phyloP scores from a whole-genome alignment of 2,888 invertebrate genomes.

The Steinernema carpocapsae region DNA sequence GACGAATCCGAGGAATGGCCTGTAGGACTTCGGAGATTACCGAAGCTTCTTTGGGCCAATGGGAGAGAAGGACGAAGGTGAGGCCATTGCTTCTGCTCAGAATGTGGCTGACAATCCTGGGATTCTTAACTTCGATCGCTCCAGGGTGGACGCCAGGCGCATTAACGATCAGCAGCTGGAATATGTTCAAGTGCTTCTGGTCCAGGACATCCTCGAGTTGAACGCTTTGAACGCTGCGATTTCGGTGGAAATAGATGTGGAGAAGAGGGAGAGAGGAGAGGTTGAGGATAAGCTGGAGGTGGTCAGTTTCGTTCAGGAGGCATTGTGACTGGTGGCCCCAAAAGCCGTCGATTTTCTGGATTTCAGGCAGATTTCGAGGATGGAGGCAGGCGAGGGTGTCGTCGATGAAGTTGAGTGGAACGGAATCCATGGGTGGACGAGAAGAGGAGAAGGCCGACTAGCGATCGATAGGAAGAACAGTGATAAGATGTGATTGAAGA shows the following conservation, averaged over 20 bases:
- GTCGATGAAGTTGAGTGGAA: conserved; percentile 11
- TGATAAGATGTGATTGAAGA: too few relatives aligned
- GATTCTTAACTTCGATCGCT: neutral
- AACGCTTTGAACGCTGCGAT: neutral
- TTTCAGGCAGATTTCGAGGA: neutral
- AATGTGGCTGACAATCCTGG: neutral
- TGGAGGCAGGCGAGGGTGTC: neutral
- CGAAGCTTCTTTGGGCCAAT: neutral
- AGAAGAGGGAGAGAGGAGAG: neutral
- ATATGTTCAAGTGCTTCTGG: neutral
- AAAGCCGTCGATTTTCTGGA: neutral
- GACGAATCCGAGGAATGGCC: neutral
- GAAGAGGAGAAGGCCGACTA: neutral
- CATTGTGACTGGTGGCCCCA: neutral
- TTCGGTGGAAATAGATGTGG: neutral
- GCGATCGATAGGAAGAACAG: neutral
- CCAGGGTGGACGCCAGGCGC: conserved; percentile 14
- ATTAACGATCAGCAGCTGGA: neutral
- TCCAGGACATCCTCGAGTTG: neutral
- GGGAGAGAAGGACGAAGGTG: neutral
- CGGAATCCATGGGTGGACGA: neutral
- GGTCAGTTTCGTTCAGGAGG: neutral
- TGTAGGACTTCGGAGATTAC: neutral
- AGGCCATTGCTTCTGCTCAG: conserved; percentile 7
- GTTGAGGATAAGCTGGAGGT: conserved; percentile 6